Evolutionary conservation across 2,888 invertebrate species (phyloP).

Genomic region (Helleia helle): DNA sequence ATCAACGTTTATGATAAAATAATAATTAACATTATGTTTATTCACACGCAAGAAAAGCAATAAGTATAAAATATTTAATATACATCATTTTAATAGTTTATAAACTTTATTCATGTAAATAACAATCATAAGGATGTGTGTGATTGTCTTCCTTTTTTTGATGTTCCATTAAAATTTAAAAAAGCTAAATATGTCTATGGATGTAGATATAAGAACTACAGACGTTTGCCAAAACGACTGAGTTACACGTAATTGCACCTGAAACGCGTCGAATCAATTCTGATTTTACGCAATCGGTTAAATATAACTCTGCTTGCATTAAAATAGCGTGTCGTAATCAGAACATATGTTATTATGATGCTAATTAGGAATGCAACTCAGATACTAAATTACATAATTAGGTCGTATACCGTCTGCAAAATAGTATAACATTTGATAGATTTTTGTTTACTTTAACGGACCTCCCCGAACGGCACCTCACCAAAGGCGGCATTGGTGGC

Average conservation of each 20-base stretch:
- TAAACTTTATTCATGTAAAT: too few species aligned
- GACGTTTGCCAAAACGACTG: neutral
- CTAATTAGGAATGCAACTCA: slow-evolving; percentile 6
- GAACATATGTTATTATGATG: slow-evolving; percentile 8
- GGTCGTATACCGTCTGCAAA: neutral
- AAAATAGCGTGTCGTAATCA: slow-evolving; percentile 1
- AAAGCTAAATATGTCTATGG: too few species aligned
- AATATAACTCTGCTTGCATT: neutral
- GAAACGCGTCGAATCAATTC: neutral
- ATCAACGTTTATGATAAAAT: neutral
- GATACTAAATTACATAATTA: neutral
- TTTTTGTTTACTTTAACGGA: too few species aligned
- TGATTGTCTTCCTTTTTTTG: too few species aligned
- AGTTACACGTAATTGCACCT: neutral
- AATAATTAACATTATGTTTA: neutral
- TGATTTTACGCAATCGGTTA: slow-evolving; percentile 1
- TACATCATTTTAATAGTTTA: too few species aligned
- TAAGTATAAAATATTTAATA: too few species aligned
- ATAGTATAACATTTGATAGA: neutral
- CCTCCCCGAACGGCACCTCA: too few species aligned
- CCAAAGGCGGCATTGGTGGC: too few species aligned
- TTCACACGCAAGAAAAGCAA: too few species aligned
- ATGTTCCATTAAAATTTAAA: too few species aligned
- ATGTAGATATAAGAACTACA: too few species aligned
- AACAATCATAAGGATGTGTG: too few species aligned